These are phyloP conservation scores for Stenodema calcarata DNA, from an alignment of 2,888 invertebrate genomes.

Conservation along the genomic window DNA sequence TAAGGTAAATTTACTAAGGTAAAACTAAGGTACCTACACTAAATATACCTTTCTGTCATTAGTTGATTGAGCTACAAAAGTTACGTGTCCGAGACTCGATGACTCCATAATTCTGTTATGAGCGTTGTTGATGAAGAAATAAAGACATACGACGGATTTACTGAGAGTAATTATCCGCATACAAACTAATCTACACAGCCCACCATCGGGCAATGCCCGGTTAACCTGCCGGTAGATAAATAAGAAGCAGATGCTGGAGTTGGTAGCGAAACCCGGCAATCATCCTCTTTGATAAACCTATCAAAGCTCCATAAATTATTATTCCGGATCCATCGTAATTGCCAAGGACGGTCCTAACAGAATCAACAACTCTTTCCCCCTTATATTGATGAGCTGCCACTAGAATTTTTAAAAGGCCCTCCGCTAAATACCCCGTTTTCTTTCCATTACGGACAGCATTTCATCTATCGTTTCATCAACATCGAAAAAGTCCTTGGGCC, in stretches of 20 bases:
- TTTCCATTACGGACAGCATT: neutral
- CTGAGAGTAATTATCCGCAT: too few species aligned
- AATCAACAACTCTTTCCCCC: slow-evolving; percentile 26
- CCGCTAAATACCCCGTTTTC: neutral
- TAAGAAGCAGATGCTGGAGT: neutral
- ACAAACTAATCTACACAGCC: too few species aligned
- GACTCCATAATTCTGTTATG: too few species aligned
- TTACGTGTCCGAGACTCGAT: too few species aligned
- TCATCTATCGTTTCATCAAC: neutral
- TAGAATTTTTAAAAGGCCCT: neutral
- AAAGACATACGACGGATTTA: too few species aligned
- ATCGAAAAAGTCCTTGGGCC: neutral
- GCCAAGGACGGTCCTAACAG: slow-evolving; percentile 7
- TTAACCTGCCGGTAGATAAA: neutral
- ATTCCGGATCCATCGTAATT: neutral
- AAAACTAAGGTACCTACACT: too few species aligned
- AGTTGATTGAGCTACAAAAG: too few species aligned
- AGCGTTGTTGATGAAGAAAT: too few species aligned
- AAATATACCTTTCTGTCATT: too few species aligned
- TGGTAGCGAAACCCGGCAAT: neutral
- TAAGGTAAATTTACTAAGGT: too few species aligned
- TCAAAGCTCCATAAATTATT: neutral
- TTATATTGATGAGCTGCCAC: slow-evolving; percentile 29
- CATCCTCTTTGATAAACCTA: neutral
- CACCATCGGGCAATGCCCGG: too few species aligned